Conservation (phyloP, 2,797 vertebrate species). For the Coracias cyanogaster region DNA sequence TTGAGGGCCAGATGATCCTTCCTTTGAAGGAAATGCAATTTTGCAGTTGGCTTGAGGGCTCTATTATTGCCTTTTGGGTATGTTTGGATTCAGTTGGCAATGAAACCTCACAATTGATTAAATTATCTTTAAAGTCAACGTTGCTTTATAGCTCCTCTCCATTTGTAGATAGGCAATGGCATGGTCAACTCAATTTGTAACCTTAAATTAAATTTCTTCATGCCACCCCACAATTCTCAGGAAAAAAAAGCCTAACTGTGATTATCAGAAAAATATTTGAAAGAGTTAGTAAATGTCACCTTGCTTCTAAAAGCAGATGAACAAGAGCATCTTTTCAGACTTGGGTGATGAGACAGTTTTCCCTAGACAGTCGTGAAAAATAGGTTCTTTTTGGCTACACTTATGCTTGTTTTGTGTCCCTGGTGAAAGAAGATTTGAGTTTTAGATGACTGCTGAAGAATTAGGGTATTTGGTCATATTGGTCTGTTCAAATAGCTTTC, state of each 20-base stretch:
- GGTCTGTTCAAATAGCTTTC: not conserved
- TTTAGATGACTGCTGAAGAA: not conserved
- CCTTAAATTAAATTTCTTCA: not conserved
- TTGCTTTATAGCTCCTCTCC: not conserved
- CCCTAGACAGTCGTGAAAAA: not conserved
- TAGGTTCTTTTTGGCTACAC: not conserved
- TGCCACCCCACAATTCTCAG: not conserved
- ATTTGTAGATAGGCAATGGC: not conserved
- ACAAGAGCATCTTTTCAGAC: not conserved
- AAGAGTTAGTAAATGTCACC: not conserved
- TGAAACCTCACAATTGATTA: not conserved
- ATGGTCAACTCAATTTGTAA: not conserved
- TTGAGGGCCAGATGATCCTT: slow-evolving; percentile 18
- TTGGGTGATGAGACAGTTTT: not conserved
- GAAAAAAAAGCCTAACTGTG: not conserved
- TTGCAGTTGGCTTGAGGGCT: slow-evolving; percentile 1
- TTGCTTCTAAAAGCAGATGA: not conserved
- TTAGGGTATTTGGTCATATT: not conserved
- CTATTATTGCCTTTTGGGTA: not conserved
- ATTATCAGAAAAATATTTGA: not conserved
- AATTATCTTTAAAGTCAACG: not conserved
- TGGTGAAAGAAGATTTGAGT: not conserved
- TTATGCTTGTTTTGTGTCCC: not conserved
- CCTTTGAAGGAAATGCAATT: slow-evolving; percentile 50
- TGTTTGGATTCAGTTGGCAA: not conserved